Conservation (phyloP, 2,888 invertebrate species). For the Epicampocera succincta region DNA sequence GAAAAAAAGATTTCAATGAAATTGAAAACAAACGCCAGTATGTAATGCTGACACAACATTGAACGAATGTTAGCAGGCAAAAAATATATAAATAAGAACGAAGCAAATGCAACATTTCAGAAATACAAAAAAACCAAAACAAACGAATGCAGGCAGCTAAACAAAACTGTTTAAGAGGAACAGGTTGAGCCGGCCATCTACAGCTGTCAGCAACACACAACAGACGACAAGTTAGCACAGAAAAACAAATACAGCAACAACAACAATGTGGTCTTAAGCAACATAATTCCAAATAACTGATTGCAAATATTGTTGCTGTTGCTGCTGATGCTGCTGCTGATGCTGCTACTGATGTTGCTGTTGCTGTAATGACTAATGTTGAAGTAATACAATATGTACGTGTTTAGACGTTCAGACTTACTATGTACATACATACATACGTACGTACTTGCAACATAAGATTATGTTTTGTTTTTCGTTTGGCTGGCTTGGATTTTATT, state of each 20-base stretch:
- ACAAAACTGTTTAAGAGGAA: slow-evolving; percentile 60
- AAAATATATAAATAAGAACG: slow-evolving; percentile 26
- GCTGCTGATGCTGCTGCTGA: slow-evolving; percentile 26
- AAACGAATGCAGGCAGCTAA: slow-evolving; percentile 52
- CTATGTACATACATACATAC: slow-evolving; percentile 50
- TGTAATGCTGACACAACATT: slow-evolving; percentile 60
- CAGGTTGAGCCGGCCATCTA: slow-evolving; percentile 67
- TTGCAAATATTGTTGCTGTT: slow-evolving; percentile 50
- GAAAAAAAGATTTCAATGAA: slow-evolving; percentile 64
- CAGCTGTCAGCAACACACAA: slow-evolving; percentile 61
- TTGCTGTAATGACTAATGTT: slow-evolving; percentile 66
- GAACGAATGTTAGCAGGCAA: slow-evolving; percentile 47
- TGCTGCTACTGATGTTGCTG: slow-evolving; percentile 15
- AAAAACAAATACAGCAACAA: slow-evolving; percentile 32
- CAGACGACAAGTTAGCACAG: slow-evolving; percentile 61
- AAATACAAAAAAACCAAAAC: slow-evolving; percentile 21
- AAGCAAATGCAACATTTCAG: slow-evolving; percentile 49
- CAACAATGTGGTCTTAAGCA: slow-evolving; percentile 37
- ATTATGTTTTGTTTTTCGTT: slow-evolving; percentile 16
- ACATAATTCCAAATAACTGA: slow-evolving; percentile 63
- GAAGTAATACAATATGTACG: slow-evolving; percentile 69
- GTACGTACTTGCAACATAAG: slow-evolving; percentile 57
- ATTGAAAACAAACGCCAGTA: slow-evolving; percentile 66
- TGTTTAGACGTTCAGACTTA: slow-evolving; percentile 38
- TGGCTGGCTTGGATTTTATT: slow-evolving; percentile 36